These are phyloP conservation scores for Syngnathus floridae DNA, from an alignment of 2,113 vertebrate species.

Conservation along the genomic window DNA sequence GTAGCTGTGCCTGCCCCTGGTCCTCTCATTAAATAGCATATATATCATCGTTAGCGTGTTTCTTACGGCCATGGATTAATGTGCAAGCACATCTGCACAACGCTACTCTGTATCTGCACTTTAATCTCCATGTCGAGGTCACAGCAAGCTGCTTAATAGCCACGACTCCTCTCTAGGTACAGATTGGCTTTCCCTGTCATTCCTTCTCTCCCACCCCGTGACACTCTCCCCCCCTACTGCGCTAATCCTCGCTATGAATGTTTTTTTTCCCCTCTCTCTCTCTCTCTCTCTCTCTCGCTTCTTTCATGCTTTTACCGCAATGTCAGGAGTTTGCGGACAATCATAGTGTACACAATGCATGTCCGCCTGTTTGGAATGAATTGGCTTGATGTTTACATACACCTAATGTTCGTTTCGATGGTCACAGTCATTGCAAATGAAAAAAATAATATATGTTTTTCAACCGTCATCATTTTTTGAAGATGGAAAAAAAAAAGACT, in stretches of 20 bases:
- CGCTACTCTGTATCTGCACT: conserved; percentile 15
- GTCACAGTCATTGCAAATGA: too few species aligned
- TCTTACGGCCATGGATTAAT: conserved; percentile 33
- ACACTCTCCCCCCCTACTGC: neutral
- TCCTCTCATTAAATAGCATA: neutral
- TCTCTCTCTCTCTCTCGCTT: neutral
- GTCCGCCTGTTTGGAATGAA: neutral
- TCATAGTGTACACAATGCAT: neutral
- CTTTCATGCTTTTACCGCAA: conserved; percentile 22
- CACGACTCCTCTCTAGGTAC: conserved; percentile 33
- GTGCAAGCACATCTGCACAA: conserved; percentile 9
- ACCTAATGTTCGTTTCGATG: neutral
- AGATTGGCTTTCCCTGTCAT: conserved; percentile 34
- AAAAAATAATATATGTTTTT: too few species aligned
- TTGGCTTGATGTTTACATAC: neutral
- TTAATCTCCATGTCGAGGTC: conserved; percentile 46
- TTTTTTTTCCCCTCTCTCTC: neutral
- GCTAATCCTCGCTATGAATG: conserved; percentile 36
- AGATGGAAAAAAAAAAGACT: too few species aligned
- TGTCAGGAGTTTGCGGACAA: conserved; percentile 12
- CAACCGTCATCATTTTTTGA: too few species aligned
- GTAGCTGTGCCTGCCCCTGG: neutral
- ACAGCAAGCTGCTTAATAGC: conserved; percentile 53
- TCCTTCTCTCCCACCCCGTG: neutral
- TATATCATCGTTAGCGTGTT: neutral